Base-by-base conservation (phyloP, 2,113 vertebrate species). In the Solea senegalensis region DNA sequence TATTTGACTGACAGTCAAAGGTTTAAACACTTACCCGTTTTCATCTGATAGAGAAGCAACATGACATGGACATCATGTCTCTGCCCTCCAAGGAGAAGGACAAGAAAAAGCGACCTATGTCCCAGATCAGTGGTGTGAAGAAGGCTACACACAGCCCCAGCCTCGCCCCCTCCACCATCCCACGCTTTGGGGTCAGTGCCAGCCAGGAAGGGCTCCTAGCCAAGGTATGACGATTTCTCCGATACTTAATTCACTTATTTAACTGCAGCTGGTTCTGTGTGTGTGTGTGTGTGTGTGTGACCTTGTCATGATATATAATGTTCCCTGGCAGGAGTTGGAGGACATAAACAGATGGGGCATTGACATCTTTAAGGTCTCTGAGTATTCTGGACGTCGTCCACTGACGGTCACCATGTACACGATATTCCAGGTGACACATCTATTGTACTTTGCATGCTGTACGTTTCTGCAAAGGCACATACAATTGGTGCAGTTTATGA, bases 301-400 rank as follows among this genome's bases (percentile, higher is more conserved):
- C 6, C 2, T 26, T 39, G 16, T 64, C 27, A 52, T 70, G 27
- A 46, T 43, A n/a, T 8, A 0, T 52, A 15, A 71, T 76, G 56
- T 48, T 66, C 49, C 16, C 16, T 58, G 78, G 13, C 85, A 98
- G 97, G 96, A 97, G 83, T 82, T 98, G 70, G 94, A 96, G 78
- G 94, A 97, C 27, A 88, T 95, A 63, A 95, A 95, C 89, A 93
- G 90, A 76, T 98, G 97, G 97, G 97, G 97, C 1, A 87, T 98
- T 0, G 90, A 98, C 15, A 84, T 98, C 69, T 98, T 98, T 81
- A 97, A 93, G 70, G 89, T 98, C 0, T 92, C 95, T 0, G 94
- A 96, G 81, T 95, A 95, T 76, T 98, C 96, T 0, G 94, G 94
- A n/a, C 93, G 93, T 76, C 95, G 89, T 45, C 96, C 97, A 0